A percentile compares a stretch with the other conserved stretches of the same genome.
Evolutionary conservation across 2,113 vertebrate species (phyloP).

Genomic region (Phaethon lepturus): DNA sequence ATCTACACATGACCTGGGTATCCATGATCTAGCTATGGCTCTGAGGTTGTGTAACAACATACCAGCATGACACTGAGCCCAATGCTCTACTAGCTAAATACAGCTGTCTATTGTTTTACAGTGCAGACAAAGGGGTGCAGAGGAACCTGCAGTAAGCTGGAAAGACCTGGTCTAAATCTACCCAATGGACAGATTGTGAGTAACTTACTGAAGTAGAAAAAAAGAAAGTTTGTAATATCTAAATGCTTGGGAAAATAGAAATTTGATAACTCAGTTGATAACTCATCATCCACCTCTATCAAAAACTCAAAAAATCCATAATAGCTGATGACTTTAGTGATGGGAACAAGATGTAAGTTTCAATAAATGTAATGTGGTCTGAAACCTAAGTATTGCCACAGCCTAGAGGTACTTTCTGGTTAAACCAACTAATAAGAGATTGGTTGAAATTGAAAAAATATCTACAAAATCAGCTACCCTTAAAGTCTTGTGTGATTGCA

Average conservation of each 20-base stretch:
- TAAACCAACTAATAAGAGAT: not conserved
- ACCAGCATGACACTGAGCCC: not conserved
- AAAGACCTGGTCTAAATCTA: not conserved
- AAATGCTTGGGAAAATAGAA: not conserved
- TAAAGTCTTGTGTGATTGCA: not conserved
- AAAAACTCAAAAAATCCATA: not conserved
- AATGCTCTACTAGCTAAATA: not conserved
- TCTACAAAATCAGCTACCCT: not conserved
- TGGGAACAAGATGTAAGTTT: not conserved
- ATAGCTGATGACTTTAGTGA: not conserved
- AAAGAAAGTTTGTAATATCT: not conserved
- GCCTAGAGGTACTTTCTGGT: not conserved
- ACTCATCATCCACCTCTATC: not conserved
- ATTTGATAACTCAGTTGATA: not conserved
- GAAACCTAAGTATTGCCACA: not conserved
- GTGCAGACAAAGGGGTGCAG: not conserved
- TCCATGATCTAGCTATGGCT: not conserved
- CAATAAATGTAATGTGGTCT: not conserved
- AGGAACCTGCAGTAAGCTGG: not conserved
- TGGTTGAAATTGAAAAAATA: not conserved
- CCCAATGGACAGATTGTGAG: not conserved
- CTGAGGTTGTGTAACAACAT: not conserved
- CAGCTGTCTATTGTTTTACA: not conserved
- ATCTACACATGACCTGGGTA: not conserved
- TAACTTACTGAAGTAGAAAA: not conserved